Conservation (phyloP, 2,113 vertebrate genomes). For the Sphaerodactylus townsendi region DNA sequence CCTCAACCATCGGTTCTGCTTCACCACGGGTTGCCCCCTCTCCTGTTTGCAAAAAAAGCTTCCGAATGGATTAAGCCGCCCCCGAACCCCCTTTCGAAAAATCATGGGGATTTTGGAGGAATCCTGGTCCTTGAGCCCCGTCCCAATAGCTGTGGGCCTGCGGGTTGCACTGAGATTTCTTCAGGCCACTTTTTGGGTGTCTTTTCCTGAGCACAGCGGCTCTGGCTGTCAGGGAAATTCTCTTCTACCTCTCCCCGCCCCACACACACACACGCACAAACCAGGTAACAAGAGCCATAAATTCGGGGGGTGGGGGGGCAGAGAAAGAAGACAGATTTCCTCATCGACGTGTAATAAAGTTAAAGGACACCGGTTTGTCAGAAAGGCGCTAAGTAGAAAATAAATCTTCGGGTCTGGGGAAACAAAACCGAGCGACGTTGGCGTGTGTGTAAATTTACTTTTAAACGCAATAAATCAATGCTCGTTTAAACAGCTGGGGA, state of each 20-base stretch:
- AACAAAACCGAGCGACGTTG: constrained; percentile 70
- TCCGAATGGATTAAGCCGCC: neutral
- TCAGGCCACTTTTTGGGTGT: neutral
- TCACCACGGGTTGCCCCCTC: neutral
- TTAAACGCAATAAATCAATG: constrained; percentile 81
- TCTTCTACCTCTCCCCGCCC: no score
- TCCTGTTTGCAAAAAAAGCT: neutral
- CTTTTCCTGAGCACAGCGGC: neutral
- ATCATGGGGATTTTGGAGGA: neutral
- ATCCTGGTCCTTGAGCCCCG: neutral
- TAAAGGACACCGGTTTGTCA: constrained; percentile 78
- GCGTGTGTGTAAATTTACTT: constrained; percentile 77
- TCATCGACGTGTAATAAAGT: constrained; percentile 72
- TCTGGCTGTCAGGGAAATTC: no score
- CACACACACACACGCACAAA: neutral
- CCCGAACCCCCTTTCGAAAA: accelerated
- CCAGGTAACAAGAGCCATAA: constrained; percentile 64
- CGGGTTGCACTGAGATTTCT: neutral
- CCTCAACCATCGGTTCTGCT: constrained; percentile 4
- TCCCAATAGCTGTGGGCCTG: neutral
- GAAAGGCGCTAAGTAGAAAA: constrained; percentile 75
- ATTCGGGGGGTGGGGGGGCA: constrained; percentile 36
- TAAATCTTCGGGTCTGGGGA: constrained; percentile 73
- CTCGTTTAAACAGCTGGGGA: constrained; percentile 77
- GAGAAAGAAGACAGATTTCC: constrained; percentile 71